These are phyloP conservation scores for Baronia brevicornis DNA, from an alignment of 2,888 invertebrate genomes.

Conservation along the genomic window DNA sequence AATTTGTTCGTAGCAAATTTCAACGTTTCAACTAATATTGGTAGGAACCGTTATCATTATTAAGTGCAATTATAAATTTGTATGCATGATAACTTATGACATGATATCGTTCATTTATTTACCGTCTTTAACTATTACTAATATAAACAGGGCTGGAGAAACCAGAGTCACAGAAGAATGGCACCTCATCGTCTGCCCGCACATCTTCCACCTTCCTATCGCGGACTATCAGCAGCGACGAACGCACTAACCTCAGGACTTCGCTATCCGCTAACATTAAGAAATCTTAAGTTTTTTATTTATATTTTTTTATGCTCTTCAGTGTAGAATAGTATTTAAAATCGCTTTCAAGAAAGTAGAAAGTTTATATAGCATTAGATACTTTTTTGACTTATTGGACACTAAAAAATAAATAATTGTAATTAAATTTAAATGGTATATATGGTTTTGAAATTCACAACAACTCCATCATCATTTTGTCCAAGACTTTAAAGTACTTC, in stretches of 20 bases:
- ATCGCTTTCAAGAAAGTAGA: not conserved
- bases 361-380: too few relatives aligned
- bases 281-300: constrained; percentile 22
- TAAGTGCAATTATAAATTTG: constrained; percentile 10
- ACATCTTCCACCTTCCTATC: constrained; percentile 66
- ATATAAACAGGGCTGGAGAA: constrained; percentile 64
- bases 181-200: constrained; percentile 47
- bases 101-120: constrained; percentile 11
- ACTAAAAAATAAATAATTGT: too few relatives aligned
- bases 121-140: constrained; percentile 41
- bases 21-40: too few relatives aligned
- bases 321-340: too few relatives aligned
- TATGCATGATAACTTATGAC: constrained; percentile 13
- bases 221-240: constrained; percentile 59
- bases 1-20: too few relatives aligned
- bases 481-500: too few relatives aligned
- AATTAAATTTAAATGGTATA: too few relatives aligned
- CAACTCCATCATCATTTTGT: too few relatives aligned
- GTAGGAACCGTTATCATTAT: too few relatives aligned
- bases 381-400: too few relatives aligned
- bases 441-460: too few relatives aligned
- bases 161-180: constrained; percentile 55
- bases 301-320: constrained; percentile 4
- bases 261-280: constrained; percentile 46
- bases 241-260: constrained; percentile 44